Base-by-base conservation (phyloP, 2,888 invertebrate genomes). In the Drosophila nr. medialis region DNA sequence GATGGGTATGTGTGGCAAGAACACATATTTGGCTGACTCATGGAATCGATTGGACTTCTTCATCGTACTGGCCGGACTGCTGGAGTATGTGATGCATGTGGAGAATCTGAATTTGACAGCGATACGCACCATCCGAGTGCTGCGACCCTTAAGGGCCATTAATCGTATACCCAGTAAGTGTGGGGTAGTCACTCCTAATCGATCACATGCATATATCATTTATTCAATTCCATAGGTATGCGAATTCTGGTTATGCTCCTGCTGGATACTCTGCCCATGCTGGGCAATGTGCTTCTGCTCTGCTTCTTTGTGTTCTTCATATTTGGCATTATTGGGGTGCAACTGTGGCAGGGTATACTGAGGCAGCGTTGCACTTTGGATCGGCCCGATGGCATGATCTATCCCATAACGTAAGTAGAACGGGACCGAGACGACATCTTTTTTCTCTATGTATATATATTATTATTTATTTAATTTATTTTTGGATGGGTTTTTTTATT, bases 291-390 rank as follows among this genome's bases (percentile, higher is more conserved):
- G 60, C 94, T 99, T 81, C 95, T 99, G 81, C 95, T 99, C 78
- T 99, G 99, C 94, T 99, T 99, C 95, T 99, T 99, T 95, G 99
- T 99, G 72, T 99, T 99, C 95, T 99, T 99, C 95, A 99, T 99
- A 93, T 99, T 99, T 92, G 99, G 99, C 82, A 99, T 99, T 92
- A 97, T 99, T 86, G 99, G 99, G 27, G 99, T 99, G 48, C 99
- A 99, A 93, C 95, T 99, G 60, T 99, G 99, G 99, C 98, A 99
- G 93, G 99, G 99, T 55, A 97, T 99, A 75, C 94, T 99, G 63
- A 94, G 99, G 80, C 99, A 99, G 93, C 95, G 99, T 68, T 99
- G 99, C 93, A 97, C 96, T 92, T 95, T 98, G 72, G 95, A 96
- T 77, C 94, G 96, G 77, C 96, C 96, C 72, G 94, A 95, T 55